Evolutionary conservation across 2,797 vertebrate species (phyloP).

Genomic region (Galagoides demidoff): DNA sequence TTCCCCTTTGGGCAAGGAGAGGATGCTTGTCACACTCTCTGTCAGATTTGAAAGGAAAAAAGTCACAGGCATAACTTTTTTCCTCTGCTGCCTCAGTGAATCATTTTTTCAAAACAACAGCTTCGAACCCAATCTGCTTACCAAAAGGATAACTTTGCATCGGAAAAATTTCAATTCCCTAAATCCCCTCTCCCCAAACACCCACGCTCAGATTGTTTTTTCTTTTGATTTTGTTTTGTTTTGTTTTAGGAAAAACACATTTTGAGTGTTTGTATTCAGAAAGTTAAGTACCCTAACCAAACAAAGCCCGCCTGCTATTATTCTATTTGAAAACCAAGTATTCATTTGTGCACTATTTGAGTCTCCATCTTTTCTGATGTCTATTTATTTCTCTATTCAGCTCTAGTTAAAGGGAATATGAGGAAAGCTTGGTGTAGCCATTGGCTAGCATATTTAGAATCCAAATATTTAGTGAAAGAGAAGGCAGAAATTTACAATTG

Average conservation of each 20-base stretch:
- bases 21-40: background rate
- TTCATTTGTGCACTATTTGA: background rate
- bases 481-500: background rate
- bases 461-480: background rate
- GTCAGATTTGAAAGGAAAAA: background rate
- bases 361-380: background rate
- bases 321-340: background rate
- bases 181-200: background rate
- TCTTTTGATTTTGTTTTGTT: background rate
- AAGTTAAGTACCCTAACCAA: background rate
- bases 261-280: background rate
- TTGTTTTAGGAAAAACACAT: background rate
- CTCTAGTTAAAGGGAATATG: background rate
- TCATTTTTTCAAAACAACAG: constrained; percentile 48
- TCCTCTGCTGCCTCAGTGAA: background rate
- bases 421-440: background rate
- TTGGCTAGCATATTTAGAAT: background rate
- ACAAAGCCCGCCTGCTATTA: background rate
- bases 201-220: background rate
- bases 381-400: constrained; percentile 3
- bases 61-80: background rate
- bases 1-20: background rate
- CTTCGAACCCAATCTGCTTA: constrained; percentile 33
- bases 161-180: background rate
- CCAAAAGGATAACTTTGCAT: background rate